phyloP scores from a whole-genome alignment of 2,113 vertebrate genomes.

The Calidris pygmaea region DNA sequence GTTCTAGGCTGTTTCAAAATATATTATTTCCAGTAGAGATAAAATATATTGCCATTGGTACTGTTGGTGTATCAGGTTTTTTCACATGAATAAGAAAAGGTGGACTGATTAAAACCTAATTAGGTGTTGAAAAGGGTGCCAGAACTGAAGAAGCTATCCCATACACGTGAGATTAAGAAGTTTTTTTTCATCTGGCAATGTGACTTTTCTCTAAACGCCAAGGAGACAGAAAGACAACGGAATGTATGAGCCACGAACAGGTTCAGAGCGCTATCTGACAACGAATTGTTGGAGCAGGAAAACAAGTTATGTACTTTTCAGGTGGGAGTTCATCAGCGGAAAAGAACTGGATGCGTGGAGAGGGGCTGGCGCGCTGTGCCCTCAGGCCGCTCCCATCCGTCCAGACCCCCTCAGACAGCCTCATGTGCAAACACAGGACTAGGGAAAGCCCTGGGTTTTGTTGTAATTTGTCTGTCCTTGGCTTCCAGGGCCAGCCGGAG shows the following conservation, averaged over 20 bases:
- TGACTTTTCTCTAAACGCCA: not conserved
- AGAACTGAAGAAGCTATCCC: not conserved
- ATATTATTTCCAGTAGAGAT: fast-evolving
- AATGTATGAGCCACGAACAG: not conserved
- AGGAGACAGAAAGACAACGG: not conserved
- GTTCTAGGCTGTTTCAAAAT: not conserved
- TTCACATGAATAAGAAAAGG: not conserved
- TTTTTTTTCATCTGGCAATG: not conserved
- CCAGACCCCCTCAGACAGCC: no score
- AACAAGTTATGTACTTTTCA: fast-evolving
- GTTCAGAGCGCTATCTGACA: not conserved
- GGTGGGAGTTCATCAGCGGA: not conserved
- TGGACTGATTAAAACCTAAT: not conserved
- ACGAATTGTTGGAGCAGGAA: not conserved
- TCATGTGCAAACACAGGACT: fast-evolving
- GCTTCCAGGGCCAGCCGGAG: not conserved
- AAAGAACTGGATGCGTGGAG: not conserved
- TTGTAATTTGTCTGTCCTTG: fast-evolving
- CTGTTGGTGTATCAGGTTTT: not conserved
- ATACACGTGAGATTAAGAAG: fast-evolving
- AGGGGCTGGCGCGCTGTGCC: not conserved
- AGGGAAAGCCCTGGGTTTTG: fast-evolving
- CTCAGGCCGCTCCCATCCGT: not conserved
- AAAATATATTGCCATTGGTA: not conserved
- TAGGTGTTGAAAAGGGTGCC: not conserved